These are phyloP conservation scores for Stegodyphus dumicola DNA, from an alignment of 1,140 invertebrate species.

Conservation along the genomic window DNA sequence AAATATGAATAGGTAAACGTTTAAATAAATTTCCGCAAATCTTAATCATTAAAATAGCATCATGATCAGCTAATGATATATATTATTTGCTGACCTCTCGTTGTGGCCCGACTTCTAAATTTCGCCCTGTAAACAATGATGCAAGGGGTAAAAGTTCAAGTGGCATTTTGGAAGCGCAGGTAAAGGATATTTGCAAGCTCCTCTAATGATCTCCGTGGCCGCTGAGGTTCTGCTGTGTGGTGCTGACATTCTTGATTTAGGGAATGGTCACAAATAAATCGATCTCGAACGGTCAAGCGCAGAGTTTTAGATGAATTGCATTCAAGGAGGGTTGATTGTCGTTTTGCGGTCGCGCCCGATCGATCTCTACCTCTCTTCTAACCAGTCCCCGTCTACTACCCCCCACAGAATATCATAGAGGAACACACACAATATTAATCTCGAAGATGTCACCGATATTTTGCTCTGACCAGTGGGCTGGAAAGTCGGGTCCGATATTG, in stretches of 20 bases:
- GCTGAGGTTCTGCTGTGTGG: conserved; percentile 1
- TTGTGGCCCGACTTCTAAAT: too few species aligned
- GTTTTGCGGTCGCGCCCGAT: conserved; percentile 37
- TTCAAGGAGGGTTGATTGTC: conserved; percentile 52
- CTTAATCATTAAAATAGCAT: too few species aligned
- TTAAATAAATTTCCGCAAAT: too few species aligned
- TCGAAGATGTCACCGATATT: conserved; percentile 55
- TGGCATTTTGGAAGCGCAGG: too few species aligned
- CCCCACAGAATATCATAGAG: conserved; percentile 31
- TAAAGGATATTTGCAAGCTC: too few species aligned
- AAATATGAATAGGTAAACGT: too few species aligned
- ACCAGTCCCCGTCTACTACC: not conserved
- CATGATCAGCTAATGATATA: too few species aligned
- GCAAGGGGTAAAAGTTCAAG: too few species aligned
- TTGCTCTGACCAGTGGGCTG: conserved; percentile 23
- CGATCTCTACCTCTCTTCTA: not conserved
- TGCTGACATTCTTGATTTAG: conserved; percentile 52
- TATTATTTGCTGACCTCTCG: too few species aligned
- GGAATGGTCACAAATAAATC: conserved; percentile 54
- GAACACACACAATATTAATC: conserved; percentile 57
- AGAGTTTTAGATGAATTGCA: conserved; percentile 51
- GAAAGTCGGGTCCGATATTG: conserved; percentile 40
- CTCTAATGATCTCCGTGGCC: too few species aligned
- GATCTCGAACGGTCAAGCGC: conserved; percentile 46
- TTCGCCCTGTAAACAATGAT: too few species aligned